Evolutionary conservation across 2,797 vertebrate species (phyloP), one percentile per base, ranked within the genome.

Genomic region (Falco biarmicus): DNA sequence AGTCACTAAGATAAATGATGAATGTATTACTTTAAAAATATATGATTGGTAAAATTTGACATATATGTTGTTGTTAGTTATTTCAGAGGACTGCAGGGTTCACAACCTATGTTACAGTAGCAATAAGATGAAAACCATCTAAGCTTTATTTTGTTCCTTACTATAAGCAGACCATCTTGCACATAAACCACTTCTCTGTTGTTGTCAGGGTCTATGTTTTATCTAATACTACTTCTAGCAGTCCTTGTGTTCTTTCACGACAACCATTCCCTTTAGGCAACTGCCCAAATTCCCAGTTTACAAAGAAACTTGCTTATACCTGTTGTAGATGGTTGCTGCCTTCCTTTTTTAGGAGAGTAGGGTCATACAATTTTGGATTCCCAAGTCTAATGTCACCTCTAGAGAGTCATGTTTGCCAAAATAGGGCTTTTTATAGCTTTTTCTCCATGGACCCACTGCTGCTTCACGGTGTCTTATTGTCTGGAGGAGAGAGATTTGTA

Each of bases 181-280:
- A 15, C n/a, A 74, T 65, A 74, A 86, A 41, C 16, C 3, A 37
- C 17, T 88, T 73, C 34, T 51, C 19, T 73, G 12, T 54, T 65
- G 25, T 34, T 84, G 32, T 59, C 79, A 31, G 31, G 11, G 1
- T 66, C 5, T 53, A 5, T 51, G 5, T 37, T 89, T 94, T 82
- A 74, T 28, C 4, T 39, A 80, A 43, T 84, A 63, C 32, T 51
- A 10, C 37, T 79, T 68, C 63, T 90, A 93, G 75, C 68, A 88
- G 79, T 84, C 71, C 75, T 94, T 95, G 65, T 74, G 87, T 82
- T 88, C 91, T 90, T 95, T 93, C 89, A 96, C 87, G 78, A 94
- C 85, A 93, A 95, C 80, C 60, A 45, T 91, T 86, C 71, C 85
- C 77, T 93, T 94, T 93, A 70, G 81, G 64, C 84, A 94, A 39